Conservation (phyloP, 2,888 invertebrate species). For the Dynastes tityus region DNA sequence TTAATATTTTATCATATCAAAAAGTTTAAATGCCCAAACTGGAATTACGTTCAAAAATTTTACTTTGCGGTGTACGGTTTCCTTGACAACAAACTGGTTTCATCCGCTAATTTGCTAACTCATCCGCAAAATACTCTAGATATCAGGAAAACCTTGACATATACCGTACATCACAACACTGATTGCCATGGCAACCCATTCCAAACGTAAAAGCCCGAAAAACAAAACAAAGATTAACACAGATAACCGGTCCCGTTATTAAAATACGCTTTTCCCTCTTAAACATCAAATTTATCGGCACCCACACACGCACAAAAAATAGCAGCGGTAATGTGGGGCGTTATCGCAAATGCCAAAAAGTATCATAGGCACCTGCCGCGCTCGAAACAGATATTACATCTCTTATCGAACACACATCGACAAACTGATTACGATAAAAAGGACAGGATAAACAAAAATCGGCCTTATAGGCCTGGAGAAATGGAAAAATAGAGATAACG, state of each 20-base stretch:
- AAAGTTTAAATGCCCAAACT: too few relatives aligned
- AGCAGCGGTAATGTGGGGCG: background rate
- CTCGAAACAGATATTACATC: background rate
- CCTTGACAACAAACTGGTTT: too few relatives aligned
- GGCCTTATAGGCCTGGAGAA: background rate
- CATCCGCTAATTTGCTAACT: too few relatives aligned
- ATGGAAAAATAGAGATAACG: background rate
- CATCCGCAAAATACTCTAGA: too few relatives aligned
- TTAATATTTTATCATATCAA: too few relatives aligned
- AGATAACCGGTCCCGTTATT: background rate
- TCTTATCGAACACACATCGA: background rate
- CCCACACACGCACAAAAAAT: background rate
- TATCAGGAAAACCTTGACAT: too few relatives aligned
- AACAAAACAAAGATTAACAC: background rate
- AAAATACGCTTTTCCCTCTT: conserved; percentile 6
- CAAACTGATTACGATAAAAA: conserved; percentile 2
- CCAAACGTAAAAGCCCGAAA: background rate
- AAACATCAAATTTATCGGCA: conserved; percentile 1
- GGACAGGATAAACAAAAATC: background rate
- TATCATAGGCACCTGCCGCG: too few relatives aligned
- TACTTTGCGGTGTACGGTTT: too few relatives aligned
- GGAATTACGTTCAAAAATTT: too few relatives aligned
- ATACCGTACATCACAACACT: background rate
- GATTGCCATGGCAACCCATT: background rate
- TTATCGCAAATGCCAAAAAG: background rate